Conservation (phyloP, 2,888 invertebrate genomes). For the Agrotis exclamationis region DNA sequence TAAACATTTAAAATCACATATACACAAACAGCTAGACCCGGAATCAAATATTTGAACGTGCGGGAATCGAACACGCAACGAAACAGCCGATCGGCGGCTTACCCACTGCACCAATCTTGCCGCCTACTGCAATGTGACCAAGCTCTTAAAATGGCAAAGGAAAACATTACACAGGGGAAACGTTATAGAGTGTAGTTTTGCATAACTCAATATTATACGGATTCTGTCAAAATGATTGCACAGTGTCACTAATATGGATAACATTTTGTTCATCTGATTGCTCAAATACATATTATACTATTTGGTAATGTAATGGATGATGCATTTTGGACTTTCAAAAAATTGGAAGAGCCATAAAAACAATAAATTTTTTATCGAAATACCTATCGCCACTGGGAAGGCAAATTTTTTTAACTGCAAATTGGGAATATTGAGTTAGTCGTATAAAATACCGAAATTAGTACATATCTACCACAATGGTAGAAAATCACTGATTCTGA, state of each 20-base stretch:
- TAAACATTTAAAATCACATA: too few species aligned
- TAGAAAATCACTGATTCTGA: too few species aligned
- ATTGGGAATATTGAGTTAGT: neutral
- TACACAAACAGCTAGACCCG: too few species aligned
- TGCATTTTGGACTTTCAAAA: neutral
- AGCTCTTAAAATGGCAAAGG: too few species aligned
- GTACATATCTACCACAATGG: too few species aligned
- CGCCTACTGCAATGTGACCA: too few species aligned
- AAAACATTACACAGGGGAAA: too few species aligned
- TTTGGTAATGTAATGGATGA: neutral
- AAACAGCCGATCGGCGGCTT: too few species aligned
- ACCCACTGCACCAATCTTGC: too few species aligned
- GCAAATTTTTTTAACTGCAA: constrained; percentile 1
- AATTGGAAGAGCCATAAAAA: neutral
- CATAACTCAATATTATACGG: neutral
- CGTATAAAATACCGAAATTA: too few species aligned
- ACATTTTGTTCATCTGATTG: neutral
- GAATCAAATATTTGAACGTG: too few species aligned
- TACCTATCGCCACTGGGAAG: neutral
- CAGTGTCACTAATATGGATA: neutral
- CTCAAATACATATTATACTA: neutral
- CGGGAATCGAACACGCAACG: too few species aligned
- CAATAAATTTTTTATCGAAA: neutral
- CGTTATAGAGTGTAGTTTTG: neutral
- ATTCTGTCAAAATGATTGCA: neutral